phyloP scores from a whole-genome alignment of 2,888 invertebrate genomes.

The Sesamia inferens region DNA sequence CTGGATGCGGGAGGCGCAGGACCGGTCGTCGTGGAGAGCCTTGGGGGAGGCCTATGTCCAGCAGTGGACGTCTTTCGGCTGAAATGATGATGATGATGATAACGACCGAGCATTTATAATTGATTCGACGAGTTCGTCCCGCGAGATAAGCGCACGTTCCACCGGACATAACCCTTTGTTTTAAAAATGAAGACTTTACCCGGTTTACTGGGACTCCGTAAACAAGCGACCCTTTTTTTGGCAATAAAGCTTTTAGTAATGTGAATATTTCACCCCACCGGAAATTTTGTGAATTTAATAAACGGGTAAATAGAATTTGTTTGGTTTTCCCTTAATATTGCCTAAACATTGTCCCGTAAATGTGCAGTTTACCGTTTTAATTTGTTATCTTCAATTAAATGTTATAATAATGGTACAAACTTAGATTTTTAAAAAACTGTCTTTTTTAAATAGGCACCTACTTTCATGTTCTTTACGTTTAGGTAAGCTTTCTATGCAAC shows the following conservation, averaged over 20 bases:
- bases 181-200: slow-evolving; percentile 76
- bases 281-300: slow-evolving; percentile 72
- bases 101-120: slow-evolving; percentile 68
- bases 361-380: slow-evolving; percentile 28
- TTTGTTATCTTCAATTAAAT: slow-evolving; percentile 18
- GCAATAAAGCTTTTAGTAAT: slow-evolving; percentile 76
- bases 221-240: slow-evolving; percentile 76
- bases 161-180: slow-evolving; percentile 65
- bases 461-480: background rate
- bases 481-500: background rate
- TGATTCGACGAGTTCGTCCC: slow-evolving; percentile 71
- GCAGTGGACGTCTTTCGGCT: no score
- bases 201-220: slow-evolving; percentile 65
- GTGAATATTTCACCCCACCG: slow-evolving; percentile 71
- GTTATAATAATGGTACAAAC: no score
- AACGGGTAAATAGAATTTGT: slow-evolving; percentile 64
- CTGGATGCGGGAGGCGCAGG: no score
- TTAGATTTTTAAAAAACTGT: no score
- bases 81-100: no score
- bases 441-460: background rate
- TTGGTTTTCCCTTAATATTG: slow-evolving; percentile 48
- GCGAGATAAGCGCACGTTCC: slow-evolving; percentile 68
- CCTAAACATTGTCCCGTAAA: slow-evolving; percentile 38
- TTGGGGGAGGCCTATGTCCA: no score
- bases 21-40: no score